Evolutionary conservation across 2,113 vertebrate species (phyloP).

Genomic region (Panthera leo): DNA sequence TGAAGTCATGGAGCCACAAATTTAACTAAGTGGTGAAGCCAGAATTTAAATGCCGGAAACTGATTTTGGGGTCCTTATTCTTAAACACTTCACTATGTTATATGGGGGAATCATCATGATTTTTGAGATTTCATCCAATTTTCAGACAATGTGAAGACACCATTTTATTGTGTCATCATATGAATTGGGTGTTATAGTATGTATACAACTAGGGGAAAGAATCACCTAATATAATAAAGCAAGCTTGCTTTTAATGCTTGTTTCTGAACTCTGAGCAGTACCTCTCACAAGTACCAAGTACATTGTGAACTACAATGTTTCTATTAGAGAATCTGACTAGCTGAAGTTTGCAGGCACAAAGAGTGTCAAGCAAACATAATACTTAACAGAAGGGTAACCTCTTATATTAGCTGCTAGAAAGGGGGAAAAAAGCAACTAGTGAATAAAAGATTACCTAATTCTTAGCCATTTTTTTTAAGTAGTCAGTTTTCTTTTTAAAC

Average conservation of each 20-base stretch:
- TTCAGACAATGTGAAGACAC: neutral
- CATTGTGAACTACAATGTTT: neutral
- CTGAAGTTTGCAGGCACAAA: slow-evolving; percentile 8
- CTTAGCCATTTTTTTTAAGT: neutral
- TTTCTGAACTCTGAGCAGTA: neutral
- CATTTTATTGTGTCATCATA: neutral
- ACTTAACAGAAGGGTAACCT: slow-evolving; percentile 38
- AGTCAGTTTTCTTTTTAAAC: neutral
- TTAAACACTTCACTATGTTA: neutral
- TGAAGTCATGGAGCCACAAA: neutral
- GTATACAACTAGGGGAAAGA: neutral
- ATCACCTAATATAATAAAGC: neutral
- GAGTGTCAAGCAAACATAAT: slow-evolving; percentile 40
- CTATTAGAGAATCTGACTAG: neutral
- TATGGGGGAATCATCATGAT: neutral
- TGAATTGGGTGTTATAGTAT: neutral
- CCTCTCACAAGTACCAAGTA: neutral
- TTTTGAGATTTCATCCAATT: neutral
- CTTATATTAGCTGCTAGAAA: slow-evolving; percentile 47
- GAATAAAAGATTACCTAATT: slow-evolving; percentile 32
- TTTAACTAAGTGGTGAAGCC: neutral
- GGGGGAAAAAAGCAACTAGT: neutral
- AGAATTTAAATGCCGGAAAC: neutral
- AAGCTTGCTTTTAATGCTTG: neutral
- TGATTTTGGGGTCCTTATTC: neutral